Conservation (phyloP, 1,140 invertebrate species). For the Agraylea sexmaculata region DNA sequence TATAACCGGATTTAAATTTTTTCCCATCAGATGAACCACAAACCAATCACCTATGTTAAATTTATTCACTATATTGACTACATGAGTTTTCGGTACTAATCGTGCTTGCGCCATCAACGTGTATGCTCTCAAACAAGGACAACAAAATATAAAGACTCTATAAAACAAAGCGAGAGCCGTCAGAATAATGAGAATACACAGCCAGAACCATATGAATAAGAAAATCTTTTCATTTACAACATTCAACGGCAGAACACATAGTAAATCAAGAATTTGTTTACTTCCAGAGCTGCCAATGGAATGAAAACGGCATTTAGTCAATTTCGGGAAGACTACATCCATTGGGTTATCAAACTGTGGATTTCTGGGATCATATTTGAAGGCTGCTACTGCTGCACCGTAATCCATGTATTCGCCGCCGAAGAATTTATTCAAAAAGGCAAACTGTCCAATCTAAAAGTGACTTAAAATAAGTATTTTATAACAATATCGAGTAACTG, state of each 20-base stretch:
- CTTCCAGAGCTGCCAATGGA: conserved; percentile 51
- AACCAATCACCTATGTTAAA: conserved; percentile 58
- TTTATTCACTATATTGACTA: conserved; percentile 41
- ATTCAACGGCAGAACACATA: conserved; percentile 66
- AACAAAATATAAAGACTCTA: conserved; percentile 37
- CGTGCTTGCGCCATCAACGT: conserved; percentile 44
- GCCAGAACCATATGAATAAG: conserved; percentile 71
- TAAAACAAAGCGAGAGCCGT: conserved; percentile 53
- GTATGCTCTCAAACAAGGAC: conserved; percentile 37
- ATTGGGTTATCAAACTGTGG: conserved; percentile 37
- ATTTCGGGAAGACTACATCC: conserved; percentile 56
- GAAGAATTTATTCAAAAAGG: conserved; percentile 59
- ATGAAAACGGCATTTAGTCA: conserved; percentile 67
- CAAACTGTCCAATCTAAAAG: conserved; percentile 43
- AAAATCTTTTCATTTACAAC: conserved; percentile 74
- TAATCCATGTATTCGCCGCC: conserved; percentile 61
- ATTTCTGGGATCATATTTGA: conserved; percentile 26
- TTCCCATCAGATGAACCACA: conserved; percentile 49
- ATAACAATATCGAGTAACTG: not conserved
- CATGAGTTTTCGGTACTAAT: conserved; percentile 34
- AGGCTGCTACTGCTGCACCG: conserved; percentile 46
- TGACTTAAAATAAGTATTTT: conserved; percentile 1
- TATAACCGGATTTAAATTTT: conserved; percentile 52
- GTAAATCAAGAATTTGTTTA: conserved; percentile 46
- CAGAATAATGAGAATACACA: conserved; percentile 51